Evolutionary conservation across 2,797 vertebrate genomes (phyloP).

Genomic region (Chanos chanos): DNA sequence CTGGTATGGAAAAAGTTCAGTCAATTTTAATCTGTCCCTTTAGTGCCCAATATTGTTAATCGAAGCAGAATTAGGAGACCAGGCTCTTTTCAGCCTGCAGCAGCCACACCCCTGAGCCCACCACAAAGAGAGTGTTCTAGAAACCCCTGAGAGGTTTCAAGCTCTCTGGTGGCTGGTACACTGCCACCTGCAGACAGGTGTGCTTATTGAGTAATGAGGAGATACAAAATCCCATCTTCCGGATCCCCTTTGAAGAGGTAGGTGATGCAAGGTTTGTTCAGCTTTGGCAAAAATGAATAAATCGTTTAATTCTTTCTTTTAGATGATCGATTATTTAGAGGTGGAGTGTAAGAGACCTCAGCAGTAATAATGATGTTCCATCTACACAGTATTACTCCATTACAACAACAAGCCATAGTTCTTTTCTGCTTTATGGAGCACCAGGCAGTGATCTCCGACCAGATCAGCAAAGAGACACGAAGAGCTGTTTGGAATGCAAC

Average conservation of each 20-base stretch:
- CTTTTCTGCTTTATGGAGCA: too few relatives aligned
- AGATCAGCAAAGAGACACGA: conserved; percentile 4
- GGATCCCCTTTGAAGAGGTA: too few relatives aligned
- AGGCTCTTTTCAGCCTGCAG: conserved; percentile 16
- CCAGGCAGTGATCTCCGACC: too few relatives aligned
- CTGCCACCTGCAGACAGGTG: conserved; percentile 43
- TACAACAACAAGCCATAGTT: too few relatives aligned
- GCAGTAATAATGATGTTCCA: too few relatives aligned
- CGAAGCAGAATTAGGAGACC: conserved; percentile 28
- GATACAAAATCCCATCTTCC: conserved; percentile 10
- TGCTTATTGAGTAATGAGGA: conserved; percentile 16
- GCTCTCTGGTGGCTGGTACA: conserved; percentile 30
- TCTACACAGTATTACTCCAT: too few relatives aligned
- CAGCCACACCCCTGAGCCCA: conserved; percentile 3
- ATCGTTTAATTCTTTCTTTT: too few relatives aligned
- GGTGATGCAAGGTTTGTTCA: too few relatives aligned
- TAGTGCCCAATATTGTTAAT: conserved; percentile 26
- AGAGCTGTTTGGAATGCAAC: conserved; percentile 21
- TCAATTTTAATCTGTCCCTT: conserved; percentile 15
- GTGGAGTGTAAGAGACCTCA: too few relatives aligned
- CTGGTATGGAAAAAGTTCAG: conserved; percentile 13
- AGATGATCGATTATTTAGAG: too few relatives aligned
- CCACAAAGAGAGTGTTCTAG: conserved; percentile 31
- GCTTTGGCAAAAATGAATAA: too few relatives aligned
- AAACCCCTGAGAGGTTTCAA: conserved; percentile 25